Percentiles rank a stretch among this genome's conserved stretches.
Evolutionary conservation across 2,797 vertebrate species (phyloP).

Genomic region (Coregonus suidteri): DNA sequence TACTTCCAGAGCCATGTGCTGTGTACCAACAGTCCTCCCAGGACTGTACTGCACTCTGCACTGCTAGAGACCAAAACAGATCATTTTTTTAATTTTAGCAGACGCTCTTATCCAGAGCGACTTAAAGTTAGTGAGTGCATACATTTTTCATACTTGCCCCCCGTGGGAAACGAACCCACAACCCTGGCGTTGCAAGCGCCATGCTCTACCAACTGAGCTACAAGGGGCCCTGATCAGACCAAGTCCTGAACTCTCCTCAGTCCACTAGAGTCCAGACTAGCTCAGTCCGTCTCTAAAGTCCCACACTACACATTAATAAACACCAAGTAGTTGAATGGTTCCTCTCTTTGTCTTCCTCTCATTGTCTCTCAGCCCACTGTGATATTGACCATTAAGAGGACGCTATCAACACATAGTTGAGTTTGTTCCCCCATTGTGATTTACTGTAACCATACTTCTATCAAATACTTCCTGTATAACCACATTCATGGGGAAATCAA

Average conservation of each 20-base stretch:
- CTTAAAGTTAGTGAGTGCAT: too few species aligned
- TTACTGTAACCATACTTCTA: not conserved
- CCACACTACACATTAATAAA: not conserved
- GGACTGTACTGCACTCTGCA: not conserved
- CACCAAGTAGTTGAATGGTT: not conserved
- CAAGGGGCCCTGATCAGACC: not conserved
- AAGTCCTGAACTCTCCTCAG: not conserved
- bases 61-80: not conserved
- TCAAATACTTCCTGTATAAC: not conserved
- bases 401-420: not conserved
- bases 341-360: conserved; percentile 16
- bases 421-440: not conserved
- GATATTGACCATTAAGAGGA: not conserved
- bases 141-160: too few species aligned
- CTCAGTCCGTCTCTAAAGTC: not conserved
- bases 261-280: not conserved
- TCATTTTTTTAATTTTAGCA: too few species aligned
- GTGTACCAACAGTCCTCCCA: conserved; percentile 43
- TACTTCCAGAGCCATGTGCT: conserved; percentile 61
- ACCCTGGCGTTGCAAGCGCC: too few species aligned
- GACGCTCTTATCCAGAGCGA: too few species aligned
- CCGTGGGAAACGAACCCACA: too few species aligned
- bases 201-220: too few species aligned
- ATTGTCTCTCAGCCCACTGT: conserved; percentile 4
- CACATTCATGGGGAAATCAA: not conserved